A percentile compares a stretch with the other conserved stretches of the same genome.
phyloP scores from a whole-genome alignment of 1,140 invertebrate genomes.

The Drosophila pseudoananassae region DNA sequence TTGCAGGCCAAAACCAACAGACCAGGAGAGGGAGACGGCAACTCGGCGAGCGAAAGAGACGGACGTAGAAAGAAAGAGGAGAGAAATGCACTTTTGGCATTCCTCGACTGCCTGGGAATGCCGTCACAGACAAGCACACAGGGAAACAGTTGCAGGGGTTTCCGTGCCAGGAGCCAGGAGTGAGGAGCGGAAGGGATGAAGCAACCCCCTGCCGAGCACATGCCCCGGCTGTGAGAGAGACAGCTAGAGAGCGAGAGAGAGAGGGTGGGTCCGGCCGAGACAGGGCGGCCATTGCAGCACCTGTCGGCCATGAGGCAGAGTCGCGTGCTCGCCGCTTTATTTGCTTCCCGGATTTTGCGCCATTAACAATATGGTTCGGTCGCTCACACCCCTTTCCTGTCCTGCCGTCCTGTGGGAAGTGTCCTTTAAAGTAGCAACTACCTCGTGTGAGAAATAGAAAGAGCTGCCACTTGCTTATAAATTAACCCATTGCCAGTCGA shows the following conservation, averaged over 20 bases:
- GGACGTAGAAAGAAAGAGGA: slow-evolving; percentile 23
- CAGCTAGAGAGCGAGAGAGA: slow-evolving; percentile 11
- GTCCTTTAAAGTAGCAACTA: background rate
- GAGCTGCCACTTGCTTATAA: slow-evolving; percentile 69
- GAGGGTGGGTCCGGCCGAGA: slow-evolving; percentile 29
- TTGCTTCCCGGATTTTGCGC: slow-evolving; percentile 73
- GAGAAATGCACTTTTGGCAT: slow-evolving; percentile 74
- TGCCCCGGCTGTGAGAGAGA: slow-evolving; percentile 7
- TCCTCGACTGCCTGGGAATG: slow-evolving; percentile 72
- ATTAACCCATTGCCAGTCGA: slow-evolving; percentile 83
- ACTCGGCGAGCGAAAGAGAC: slow-evolving; percentile 16
- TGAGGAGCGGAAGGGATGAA: slow-evolving; percentile 16
- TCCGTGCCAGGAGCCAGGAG: background rate
- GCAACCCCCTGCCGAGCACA: slow-evolving; percentile 33
- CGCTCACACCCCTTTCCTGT: slow-evolving; percentile 26
- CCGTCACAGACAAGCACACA: slow-evolving; percentile 48
- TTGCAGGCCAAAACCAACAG: slow-evolving; percentile 59
- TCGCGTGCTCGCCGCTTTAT: slow-evolving; percentile 52
- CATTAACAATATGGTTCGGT: slow-evolving; percentile 77
- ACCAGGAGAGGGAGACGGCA: slow-evolving; percentile 18
- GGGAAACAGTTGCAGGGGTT: slow-evolving; percentile 38
- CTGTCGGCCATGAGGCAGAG: slow-evolving; percentile 77
- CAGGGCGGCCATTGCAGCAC: slow-evolving; percentile 78
- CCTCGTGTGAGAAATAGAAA: background rate
- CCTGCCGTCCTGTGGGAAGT: slow-evolving; percentile 31